These are phyloP conservation scores for Rhynchomys soricoides DNA, from an alignment of 2,113 vertebrate genomes.

Conservation along the genomic window DNA sequence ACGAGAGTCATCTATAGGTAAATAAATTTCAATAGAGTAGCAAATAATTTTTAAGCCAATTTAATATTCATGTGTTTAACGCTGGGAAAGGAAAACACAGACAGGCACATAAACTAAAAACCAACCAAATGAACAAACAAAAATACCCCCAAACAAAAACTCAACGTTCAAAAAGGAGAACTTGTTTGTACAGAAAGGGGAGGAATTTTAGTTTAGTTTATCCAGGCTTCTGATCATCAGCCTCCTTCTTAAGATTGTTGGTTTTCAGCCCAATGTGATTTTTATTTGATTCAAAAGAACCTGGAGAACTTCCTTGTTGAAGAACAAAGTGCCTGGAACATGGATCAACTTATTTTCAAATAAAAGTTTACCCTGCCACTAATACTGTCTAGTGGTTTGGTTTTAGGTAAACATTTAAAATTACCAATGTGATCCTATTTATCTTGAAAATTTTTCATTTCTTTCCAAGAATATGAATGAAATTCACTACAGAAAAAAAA, in stretches of 20 bases:
- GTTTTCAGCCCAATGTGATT: neutral
- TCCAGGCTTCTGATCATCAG: neutral
- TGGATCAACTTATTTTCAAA: neutral
- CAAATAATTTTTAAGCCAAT: slow-evolving; percentile 10
- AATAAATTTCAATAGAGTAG: neutral
- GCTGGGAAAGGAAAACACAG: neutral
- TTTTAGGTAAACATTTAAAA: slow-evolving; percentile 31
- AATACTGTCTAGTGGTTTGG: neutral
- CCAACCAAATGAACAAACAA: neutral
- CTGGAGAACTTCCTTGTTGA: slow-evolving; percentile 6
- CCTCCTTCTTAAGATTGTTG: neutral
- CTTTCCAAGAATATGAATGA: neutral
- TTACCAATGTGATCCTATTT: neutral
- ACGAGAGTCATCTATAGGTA: neutral
- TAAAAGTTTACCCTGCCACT: neutral
- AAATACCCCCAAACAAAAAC: neutral
- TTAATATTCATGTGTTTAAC: neutral
- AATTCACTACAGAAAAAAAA: slow-evolving; percentile 43
- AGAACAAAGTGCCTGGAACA: neutral
- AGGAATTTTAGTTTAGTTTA: neutral
- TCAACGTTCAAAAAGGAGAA: neutral
- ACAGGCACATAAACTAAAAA: too few species aligned
- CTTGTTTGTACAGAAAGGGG: neutral
- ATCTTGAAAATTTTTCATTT: neutral
- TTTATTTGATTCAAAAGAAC: slow-evolving; percentile 29